Percentiles rank a stretch among this genome's conserved stretches.
phyloP scores from a whole-genome alignment of 2,888 invertebrate species.

The Dynastes grantii region DNA sequence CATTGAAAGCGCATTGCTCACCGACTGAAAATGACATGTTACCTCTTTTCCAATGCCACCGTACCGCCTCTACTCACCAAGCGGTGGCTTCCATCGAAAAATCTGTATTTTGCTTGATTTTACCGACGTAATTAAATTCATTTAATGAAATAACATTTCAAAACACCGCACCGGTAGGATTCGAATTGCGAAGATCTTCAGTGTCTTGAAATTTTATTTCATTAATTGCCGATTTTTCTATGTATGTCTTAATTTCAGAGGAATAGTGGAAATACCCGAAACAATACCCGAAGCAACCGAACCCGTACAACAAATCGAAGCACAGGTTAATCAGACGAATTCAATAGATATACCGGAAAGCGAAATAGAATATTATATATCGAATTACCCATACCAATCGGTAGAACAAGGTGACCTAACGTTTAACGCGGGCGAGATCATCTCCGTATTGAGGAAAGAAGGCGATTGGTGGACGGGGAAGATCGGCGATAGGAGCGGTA shows the following conservation, averaged over 20 bases:
- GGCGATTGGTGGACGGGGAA: slow-evolving; percentile 99
- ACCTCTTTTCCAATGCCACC: too few relatives aligned
- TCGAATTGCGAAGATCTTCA: too few relatives aligned
- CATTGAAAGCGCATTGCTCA: too few relatives aligned
- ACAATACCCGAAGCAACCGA: slow-evolving; percentile 67
- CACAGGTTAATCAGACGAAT: slow-evolving; percentile 59
- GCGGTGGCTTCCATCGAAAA: too few relatives aligned
- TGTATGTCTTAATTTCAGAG: slow-evolving; percentile 69
- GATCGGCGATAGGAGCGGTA: slow-evolving; percentile 85
- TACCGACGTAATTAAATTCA: too few relatives aligned
- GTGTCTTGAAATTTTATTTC: too few relatives aligned
- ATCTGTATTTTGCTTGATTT: too few relatives aligned
- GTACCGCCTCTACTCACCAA: too few relatives aligned
- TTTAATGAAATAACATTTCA: too few relatives aligned
- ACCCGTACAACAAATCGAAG: slow-evolving; percentile 57
- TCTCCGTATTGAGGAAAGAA: slow-evolving; percentile 90
- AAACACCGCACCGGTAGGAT: too few relatives aligned
- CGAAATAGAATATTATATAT: slow-evolving; percentile 85
- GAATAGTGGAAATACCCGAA: slow-evolving; percentile 83
- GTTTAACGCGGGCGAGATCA: slow-evolving; percentile 90
- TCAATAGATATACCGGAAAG: slow-evolving; percentile 59
- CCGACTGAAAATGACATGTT: too few relatives aligned
- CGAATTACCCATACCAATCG: slow-evolving; percentile 92
- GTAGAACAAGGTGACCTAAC: slow-evolving; percentile 92
- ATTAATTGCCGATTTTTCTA: background rate